Base-by-base conservation (phyloP, 2,797 vertebrate species). In the Chelon auratus region DNA sequence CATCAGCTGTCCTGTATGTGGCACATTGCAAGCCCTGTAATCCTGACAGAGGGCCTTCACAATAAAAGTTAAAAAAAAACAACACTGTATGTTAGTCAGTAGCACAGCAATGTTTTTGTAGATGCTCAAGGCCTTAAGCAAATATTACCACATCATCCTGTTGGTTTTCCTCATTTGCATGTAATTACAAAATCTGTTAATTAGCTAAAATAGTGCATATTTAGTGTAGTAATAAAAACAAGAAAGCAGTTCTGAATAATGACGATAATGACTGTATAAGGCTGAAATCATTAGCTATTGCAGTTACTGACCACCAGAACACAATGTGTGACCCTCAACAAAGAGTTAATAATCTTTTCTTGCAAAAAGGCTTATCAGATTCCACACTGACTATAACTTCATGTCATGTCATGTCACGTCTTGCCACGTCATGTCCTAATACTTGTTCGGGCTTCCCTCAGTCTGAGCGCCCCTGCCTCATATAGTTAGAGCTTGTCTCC, bases 401-500 rank as follows among this genome's bases (percentile, higher is more conserved):
- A 43, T 24, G 1, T 68, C 3, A 1, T 58, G n/a, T 60, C 30
- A 33, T 33, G 30, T 33, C 30, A 33, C 7, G 5, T 33, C 30
- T 6, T 33, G 30, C 7, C 30, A 33, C 7, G 43, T 45, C 13
- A 14, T 15, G 14, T 42, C 22, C 17, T 40, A 4, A 37, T 39
- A 17, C 54, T 50, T 56, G 20, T 57, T 36, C 48, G 8, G 9
- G 40, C 9, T 62, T 61, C 14, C 39, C 45, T 24, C 7, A 33
- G 36, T 51, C 20, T 67, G 4, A 39, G 33, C 54, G 50, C 14
- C n/a, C 15, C 12, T 18, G n/a, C 9, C 11, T 39, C 58, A 39
- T 61, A 76, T 64, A 50, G 37, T 42, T 79, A 70, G 68, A 60
- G 40, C 47, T 63, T 89, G 90, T 90, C 91, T 89, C 89, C 92